These are phyloP conservation scores for Lateolabrax maculatus DNA, from an alignment of 2,797 vertebrate species.

Conservation along the genomic window DNA sequence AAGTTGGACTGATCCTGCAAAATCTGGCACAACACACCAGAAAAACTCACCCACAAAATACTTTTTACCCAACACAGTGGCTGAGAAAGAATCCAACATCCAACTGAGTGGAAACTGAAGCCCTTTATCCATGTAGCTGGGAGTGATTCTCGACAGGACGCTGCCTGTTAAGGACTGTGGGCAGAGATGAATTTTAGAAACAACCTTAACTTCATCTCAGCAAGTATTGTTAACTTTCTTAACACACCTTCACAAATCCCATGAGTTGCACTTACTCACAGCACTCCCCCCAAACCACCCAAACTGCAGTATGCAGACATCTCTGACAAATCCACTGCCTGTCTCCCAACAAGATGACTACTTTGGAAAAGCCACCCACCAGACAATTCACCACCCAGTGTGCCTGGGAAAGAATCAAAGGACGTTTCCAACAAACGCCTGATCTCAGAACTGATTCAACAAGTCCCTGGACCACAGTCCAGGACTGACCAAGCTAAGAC, in stretches of 20 bases:
- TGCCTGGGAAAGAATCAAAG: conserved; percentile 33
- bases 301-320: conserved; percentile 12
- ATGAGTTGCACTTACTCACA: conserved; percentile 12
- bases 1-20: neutral
- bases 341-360: conserved; percentile 33
- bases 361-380: conserved; percentile 56
- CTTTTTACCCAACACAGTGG: neutral
- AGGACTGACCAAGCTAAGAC: conserved; percentile 4
- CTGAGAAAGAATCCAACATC: neutral
- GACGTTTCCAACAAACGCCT: conserved; percentile 28
- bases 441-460: conserved; percentile 51
- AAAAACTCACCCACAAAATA: neutral
- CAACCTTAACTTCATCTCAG: neutral
- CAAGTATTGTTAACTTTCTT: neutral
- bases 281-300: neutral
- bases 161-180: too few relatives aligned
- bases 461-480: conserved; percentile 24
- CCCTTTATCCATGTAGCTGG: neutral
- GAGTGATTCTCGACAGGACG: neutral
- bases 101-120: neutral
- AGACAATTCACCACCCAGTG: conserved; percentile 47
- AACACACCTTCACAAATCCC: conserved; percentile 22
- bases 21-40: neutral
- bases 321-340: conserved; percentile 29
- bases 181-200: conserved; percentile 8